These are phyloP conservation scores for Lerista edwardsae DNA, from an alignment of 2,797 vertebrate genomes.

Conservation along the genomic window DNA sequence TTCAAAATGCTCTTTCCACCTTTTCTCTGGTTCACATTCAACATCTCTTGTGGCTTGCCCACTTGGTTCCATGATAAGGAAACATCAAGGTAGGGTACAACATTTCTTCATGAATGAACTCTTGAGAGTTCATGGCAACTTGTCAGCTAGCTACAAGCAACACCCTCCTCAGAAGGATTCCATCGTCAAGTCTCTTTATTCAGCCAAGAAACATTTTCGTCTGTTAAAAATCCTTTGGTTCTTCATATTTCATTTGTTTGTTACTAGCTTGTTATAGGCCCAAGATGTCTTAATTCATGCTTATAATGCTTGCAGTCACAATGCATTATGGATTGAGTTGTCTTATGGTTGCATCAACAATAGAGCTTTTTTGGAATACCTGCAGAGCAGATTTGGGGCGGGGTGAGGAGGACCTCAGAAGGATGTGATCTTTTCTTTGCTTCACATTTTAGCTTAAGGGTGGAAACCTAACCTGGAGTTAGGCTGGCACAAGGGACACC, in stretches of 20 bases:
- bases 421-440: not conserved
- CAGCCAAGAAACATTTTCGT: not conserved
- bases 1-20: not conserved
- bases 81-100: not conserved
- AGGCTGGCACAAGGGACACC: no score
- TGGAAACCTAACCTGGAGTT: no score
- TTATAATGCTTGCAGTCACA: not conserved
- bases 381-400: no score
- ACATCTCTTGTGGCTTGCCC: not conserved
- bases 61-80: constrained; percentile 1
- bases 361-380: not conserved
- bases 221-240: not conserved
- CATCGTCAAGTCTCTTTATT: not conserved
- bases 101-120: not conserved
- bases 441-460: not conserved
- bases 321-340: not conserved
- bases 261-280: not conserved
- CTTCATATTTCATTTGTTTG: not conserved
- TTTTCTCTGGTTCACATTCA: not conserved
- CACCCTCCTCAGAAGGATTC: not conserved
- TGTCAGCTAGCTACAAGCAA: not conserved
- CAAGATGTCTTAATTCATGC: not conserved
- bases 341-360: not conserved
- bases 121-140: not conserved
- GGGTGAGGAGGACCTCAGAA: not conserved